These are phyloP conservation scores for Sebastes cheni DNA, from an alignment of 2,797 vertebrate genomes.

Conservation along the genomic window DNA sequence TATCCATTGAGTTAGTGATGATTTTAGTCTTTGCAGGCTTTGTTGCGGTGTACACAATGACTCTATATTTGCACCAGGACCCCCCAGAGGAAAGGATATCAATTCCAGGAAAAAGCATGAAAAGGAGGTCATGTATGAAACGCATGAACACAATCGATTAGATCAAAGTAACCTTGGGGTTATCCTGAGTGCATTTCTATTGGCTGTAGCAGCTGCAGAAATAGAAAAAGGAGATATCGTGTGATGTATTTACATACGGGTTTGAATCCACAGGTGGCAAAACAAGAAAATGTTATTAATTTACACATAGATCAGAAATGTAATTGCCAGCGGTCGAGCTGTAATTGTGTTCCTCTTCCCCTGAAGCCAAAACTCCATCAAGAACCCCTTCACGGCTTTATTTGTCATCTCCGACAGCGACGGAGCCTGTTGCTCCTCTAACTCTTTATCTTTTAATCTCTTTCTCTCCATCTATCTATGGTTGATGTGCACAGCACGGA, in stretches of 20 bases:
- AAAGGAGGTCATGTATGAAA: constrained; percentile 53
- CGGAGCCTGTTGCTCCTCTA: background rate
- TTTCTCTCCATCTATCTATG: constrained; percentile 39
- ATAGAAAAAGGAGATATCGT: background rate
- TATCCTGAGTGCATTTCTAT: constrained; percentile 17
- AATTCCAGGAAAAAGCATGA: constrained; percentile 72
- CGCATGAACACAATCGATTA: constrained; percentile 56
- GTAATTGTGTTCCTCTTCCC: background rate
- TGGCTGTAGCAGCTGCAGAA: background rate
- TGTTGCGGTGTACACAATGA: constrained; percentile 40
- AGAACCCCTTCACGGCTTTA: constrained; percentile 10
- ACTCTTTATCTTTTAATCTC: constrained; percentile 25
- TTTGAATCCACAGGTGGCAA: constrained; percentile 15
- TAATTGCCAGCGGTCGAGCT: background rate
- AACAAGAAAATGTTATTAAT: constrained; percentile 2
- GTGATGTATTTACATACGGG: background rate
- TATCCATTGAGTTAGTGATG: constrained; percentile 19
- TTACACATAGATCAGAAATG: constrained; percentile 18
- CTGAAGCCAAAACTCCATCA: constrained; percentile 23
- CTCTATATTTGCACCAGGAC: constrained; percentile 44
- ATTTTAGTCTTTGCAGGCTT: constrained; percentile 32
- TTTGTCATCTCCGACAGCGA: constrained; percentile 9
- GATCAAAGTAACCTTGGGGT: constrained; percentile 41
- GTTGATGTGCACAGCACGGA: constrained; percentile 24
- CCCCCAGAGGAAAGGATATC: constrained; percentile 60